A percentile compares a stretch with the other conserved stretches of the same genome.
Evolutionary conservation across 2,888 invertebrate species (phyloP).

Genomic region (Lypha dubia): DNA sequence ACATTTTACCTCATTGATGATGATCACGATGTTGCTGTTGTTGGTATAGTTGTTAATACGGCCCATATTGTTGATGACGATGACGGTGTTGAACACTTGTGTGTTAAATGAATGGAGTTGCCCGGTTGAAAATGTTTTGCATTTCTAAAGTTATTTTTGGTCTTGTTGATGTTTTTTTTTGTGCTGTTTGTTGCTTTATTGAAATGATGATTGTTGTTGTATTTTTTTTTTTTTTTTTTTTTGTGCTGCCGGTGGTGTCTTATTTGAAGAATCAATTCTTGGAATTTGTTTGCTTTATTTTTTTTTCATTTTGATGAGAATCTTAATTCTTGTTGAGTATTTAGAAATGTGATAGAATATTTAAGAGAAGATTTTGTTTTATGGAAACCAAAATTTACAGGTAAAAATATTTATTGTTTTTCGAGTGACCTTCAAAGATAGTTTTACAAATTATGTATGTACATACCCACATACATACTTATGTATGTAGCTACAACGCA

Average conservation of each 20-base stretch:
- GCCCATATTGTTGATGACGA: conserved; percentile 39
- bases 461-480: too few relatives aligned
- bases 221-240: conserved; percentile 36
- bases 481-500: background rate
- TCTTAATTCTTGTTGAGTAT: conserved; percentile 44
- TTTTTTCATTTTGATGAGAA: conserved; percentile 49
- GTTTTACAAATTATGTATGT: background rate
- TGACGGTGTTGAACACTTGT: conserved; percentile 70
- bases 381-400: conserved; percentile 1
- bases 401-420: conserved; percentile 20
- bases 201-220: conserved; percentile 21
- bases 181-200: background rate
- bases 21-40: conserved; percentile 51
- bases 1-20: conserved; percentile 51
- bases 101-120: conserved; percentile 55
- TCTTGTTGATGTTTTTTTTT: conserved; percentile 47
- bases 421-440: conserved; percentile 33
- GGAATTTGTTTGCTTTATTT: conserved; percentile 61
- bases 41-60: conserved; percentile 53
- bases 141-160: conserved; percentile 66
- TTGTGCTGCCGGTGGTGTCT: conserved; percentile 64
- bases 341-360: conserved; percentile 53
- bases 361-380: conserved; percentile 10
- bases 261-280: conserved; percentile 69
- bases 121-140: conserved; percentile 61